A percentile compares a stretch with the other conserved stretches of the same genome.
These are phyloP conservation scores for Orthochromis indermauri DNA, from an alignment of 2,113 vertebrate species.

Conservation along the genomic window DNA sequence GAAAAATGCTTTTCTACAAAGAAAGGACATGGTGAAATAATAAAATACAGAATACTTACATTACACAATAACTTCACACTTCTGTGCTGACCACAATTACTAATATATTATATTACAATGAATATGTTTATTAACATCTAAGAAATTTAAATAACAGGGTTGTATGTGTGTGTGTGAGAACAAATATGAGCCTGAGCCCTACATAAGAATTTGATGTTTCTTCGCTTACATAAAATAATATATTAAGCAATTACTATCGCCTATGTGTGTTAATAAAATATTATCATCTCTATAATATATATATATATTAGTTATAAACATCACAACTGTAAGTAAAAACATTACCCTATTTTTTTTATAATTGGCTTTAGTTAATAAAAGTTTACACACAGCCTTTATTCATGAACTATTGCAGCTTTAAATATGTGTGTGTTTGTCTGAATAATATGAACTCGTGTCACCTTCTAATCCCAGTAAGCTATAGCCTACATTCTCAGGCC, in stretches of 20 bases:
- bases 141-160: neutral
- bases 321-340: neutral
- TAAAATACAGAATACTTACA: neutral
- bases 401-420: neutral
- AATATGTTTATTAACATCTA: neutral
- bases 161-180: neutral
- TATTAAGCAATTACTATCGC: neutral
- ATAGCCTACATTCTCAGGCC: neutral
- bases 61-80: neutral
- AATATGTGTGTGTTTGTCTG: neutral
- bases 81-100: neutral
- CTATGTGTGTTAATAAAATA: neutral
- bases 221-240: neutral
- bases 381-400: neutral
- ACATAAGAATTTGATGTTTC: neutral
- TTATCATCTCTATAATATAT: neutral
- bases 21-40: neutral
- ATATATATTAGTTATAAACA: neutral
- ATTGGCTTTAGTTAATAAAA: neutral
- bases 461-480: conserved; percentile 38
- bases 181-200: neutral
- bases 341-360: neutral
- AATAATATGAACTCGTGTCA: conserved; percentile 8
- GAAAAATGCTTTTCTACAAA: neutral
- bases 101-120: neutral